phyloP scores from a whole-genome alignment of 2,113 vertebrate genomes.

The Symphodus melops region DNA sequence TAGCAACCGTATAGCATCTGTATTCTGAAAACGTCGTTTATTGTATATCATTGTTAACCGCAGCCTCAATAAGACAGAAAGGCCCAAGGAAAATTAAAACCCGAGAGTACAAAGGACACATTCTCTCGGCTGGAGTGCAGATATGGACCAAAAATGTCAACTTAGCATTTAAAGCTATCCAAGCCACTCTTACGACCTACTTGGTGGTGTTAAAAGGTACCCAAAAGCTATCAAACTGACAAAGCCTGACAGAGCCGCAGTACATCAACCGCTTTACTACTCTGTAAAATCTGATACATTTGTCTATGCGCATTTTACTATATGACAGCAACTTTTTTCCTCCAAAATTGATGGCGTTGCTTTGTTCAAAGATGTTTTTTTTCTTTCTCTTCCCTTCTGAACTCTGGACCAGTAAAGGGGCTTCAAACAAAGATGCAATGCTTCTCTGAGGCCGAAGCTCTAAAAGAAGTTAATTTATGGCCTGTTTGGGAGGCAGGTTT shows the following conservation, averaged over 20 bases:
- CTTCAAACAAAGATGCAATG: slow-evolving; percentile 75
- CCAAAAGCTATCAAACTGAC: slow-evolving; percentile 78
- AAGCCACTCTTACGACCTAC: slow-evolving; percentile 65
- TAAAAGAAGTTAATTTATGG: slow-evolving; percentile 86
- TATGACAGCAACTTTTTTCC: slow-evolving; percentile 31
- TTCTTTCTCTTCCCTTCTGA: slow-evolving; percentile 19
- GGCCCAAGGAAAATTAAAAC: not conserved
- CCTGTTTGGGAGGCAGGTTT: slow-evolving; percentile 81
- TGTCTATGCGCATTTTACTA: slow-evolving; percentile 70
- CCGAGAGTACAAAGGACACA: slow-evolving; percentile 22
- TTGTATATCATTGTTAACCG: slow-evolving; percentile 28
- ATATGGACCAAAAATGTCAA: slow-evolving; percentile 76
- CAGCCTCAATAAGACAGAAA: not conserved
- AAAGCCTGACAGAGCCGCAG: slow-evolving; percentile 49
- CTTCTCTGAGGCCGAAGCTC: slow-evolving; percentile 69
- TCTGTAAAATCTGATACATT: slow-evolving; percentile 73
- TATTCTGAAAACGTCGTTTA: slow-evolving; percentile 1
- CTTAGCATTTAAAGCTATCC: slow-evolving; percentile 70
- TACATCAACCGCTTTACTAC: slow-evolving; percentile 75
- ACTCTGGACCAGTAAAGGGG: slow-evolving; percentile 56
- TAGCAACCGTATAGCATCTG: slow-evolving; percentile 5
- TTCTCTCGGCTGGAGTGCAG: slow-evolving; percentile 28
- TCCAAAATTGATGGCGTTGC: slow-evolving; percentile 48
- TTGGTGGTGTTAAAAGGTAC: slow-evolving; percentile 71
- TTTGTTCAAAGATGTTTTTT: slow-evolving; percentile 33